Percentiles rank a stretch among this genome's conserved stretches.
Evolutionary conservation across 1,140 invertebrate genomes (phyloP).

Genomic region (Cherax destructor): DNA sequence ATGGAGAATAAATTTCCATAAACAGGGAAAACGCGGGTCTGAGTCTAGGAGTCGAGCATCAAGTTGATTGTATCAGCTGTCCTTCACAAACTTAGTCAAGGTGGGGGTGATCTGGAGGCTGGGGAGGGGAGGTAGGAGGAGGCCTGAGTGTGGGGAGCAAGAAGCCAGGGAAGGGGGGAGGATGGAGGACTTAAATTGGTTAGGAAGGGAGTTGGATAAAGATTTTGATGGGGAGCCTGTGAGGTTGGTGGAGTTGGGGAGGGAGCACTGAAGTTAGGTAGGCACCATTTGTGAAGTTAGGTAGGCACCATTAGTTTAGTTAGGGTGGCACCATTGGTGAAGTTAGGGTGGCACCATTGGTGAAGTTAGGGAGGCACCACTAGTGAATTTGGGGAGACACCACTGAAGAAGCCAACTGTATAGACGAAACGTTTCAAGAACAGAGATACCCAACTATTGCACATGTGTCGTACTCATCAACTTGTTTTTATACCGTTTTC

Average conservation of each 20-base stretch:
- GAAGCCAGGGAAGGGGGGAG: background rate
- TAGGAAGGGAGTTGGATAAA: background rate
- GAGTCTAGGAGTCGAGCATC: constrained; percentile 27
- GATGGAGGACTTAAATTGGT: background rate
- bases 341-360: too few species aligned
- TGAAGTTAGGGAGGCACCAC: too few species aligned
- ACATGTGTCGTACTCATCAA: too few species aligned
- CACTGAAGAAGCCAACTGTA: too few species aligned
- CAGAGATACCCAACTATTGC: too few species aligned
- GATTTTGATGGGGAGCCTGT: background rate
- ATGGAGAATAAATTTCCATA: constrained; percentile 67
- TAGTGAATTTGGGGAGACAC: too few species aligned
- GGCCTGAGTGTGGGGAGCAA: background rate
- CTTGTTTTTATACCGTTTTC: too few species aligned
- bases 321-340: too few species aligned
- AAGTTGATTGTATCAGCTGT: constrained; percentile 67
- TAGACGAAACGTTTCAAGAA: too few species aligned
- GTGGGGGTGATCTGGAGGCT: background rate
- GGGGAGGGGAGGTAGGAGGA: constrained; percentile 3
- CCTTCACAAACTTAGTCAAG: constrained; percentile 60
- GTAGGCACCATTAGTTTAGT: too few species aligned
- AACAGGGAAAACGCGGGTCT: constrained; percentile 59
- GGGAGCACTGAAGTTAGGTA: background rate
- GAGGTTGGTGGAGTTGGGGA: background rate
- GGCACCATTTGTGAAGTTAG: too few species aligned